Base-by-base conservation (phyloP, 2,113 vertebrate species). In the Eidolon helvum region DNA sequence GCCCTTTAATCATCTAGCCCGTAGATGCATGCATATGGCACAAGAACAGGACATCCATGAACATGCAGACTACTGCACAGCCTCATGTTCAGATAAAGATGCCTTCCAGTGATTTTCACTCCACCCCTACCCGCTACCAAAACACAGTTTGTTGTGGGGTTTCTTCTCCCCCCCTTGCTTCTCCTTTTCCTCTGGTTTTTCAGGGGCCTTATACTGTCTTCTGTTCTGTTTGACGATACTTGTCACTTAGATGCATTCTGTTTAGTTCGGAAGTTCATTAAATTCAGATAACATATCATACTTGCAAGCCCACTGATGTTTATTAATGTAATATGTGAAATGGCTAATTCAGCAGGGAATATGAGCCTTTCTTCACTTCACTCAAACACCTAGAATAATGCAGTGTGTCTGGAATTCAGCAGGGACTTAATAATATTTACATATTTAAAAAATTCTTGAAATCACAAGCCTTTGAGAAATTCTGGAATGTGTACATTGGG, bases 221-320 rank as follows among this genome's bases (percentile, higher is more conserved):
- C 72, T 88, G 69, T 82, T 94, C 0, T 59, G 68, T 97, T 48
- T 68, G 88, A 97, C 96, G 97, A 97, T 95, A 98, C 30, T 94
- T 97, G 97, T 98, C 97, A 97, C 95, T 92, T 65, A 38, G 84
- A 71, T 84, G 82, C 30, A 5, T 95, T 95, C 93, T 26, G 53
- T 96, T 95, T 90, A 72, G 96, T 98, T 98, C 94, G 96, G 89
- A 97, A 98, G 97, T 97, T 98, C 97, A 98, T 98, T 96, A 97
- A 93, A 96, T 97, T 83, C 95, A 97, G 92, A 80, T 88, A 97
- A 94, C n/a, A 95, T 40, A 80, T 61, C 78, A 96, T 86, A 72
- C 93, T 77, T 96, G 83, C 94, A 97, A 96, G 82, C 91, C 87
- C 75, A 71, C 87, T 96, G 88, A 95, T 98, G 97, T 98, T 98